Conservation (phyloP, 2,113 vertebrate genomes). For the Polyodon spathula region DNA sequence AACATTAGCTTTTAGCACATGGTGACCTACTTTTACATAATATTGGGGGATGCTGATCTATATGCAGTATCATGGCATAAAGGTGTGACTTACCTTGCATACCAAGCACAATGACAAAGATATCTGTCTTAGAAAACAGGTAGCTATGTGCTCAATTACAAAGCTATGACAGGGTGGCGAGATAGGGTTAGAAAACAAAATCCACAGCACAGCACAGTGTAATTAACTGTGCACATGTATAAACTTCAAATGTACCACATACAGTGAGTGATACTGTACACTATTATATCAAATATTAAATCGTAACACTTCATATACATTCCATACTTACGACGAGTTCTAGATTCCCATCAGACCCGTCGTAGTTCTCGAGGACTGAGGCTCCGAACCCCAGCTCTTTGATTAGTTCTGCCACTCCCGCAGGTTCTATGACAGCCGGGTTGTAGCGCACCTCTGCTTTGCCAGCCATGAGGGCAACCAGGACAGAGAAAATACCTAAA, state of each 20-base stretch:
- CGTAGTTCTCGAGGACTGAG: conserved; percentile 76
- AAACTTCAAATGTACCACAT: background rate
- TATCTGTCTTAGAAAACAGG: too few species aligned
- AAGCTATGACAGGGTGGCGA: too few species aligned
- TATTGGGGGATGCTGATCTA: too few species aligned
- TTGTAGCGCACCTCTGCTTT: conserved; percentile 94
- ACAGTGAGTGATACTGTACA: rapidly evolving
- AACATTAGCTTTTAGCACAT: too few species aligned
- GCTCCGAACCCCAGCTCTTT: conserved; percentile 86
- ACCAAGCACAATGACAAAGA: too few species aligned
- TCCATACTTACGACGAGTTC: conserved; percentile 83
- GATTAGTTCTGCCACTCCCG: conserved; percentile 72
- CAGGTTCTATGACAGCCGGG: conserved; percentile 67
- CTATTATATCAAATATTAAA: background rate
- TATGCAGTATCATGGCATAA: too few species aligned
- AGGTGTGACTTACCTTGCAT: too few species aligned
- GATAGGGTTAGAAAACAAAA: too few species aligned
- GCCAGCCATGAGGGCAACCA: conserved; percentile 95
- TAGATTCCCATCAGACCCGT: conserved; percentile 74
- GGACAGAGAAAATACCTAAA: conserved; percentile 79
- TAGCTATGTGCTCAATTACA: too few species aligned
- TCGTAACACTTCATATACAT: background rate
- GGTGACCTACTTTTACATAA: too few species aligned
- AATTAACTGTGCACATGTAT: too few species aligned
- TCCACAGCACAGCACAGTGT: too few species aligned